Evolutionary conservation across 2,113 vertebrate genomes (phyloP), one percentile per base, ranked within the genome.

Genomic region (Albula glossodonta): DNA sequence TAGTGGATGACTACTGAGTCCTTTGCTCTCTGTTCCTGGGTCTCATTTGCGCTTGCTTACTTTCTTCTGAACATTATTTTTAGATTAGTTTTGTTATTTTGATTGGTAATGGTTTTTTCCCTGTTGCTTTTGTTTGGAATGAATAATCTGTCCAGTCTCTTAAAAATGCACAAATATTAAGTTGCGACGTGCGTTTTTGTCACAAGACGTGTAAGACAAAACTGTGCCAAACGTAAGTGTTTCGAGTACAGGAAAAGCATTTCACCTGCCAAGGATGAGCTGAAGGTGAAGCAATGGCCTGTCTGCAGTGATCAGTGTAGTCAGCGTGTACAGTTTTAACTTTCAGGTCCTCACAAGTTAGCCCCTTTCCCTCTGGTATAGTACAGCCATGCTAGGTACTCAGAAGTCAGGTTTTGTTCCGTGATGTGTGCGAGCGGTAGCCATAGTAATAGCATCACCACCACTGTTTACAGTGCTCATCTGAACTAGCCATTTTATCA

Each of bases 1-100:
- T 41, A 90, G 90, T 91, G 51, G 49, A 90, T 88, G 90, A 51
- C 81, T 41, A 88, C 84, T 80, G 87, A 84, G 88, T 90, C 91
- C 89, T 88, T 89, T 91, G 31, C 92, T 95, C 92, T 94, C 92
- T 93, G 83, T 41, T 41, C 31, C 92, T 94, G 94, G 94, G 93
- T 91, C 92, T 93, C 89, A 91, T 92, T 90, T 83, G 90, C 95
- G 93, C 93, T 93, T 15, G 88, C 89, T 93, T 89, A 88, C 2
- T 74, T 93, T 94, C 91, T 92, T 93, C 92, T 94, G 88, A 90
- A 88, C 91, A 86, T 78, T 91, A 94, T 92, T 87, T 86, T 78
- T 2, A 84, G 88, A 91, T 88, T 80, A 86, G 78, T 85, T 88
- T 90, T 78, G 82, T 57, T 57, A 88, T 86, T 63, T 31, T 87